These are phyloP conservation scores for Astropecten irregularis DNA, from an alignment of 53 echinoderm and acorn worm species.

Conservation along the genomic window DNA sequence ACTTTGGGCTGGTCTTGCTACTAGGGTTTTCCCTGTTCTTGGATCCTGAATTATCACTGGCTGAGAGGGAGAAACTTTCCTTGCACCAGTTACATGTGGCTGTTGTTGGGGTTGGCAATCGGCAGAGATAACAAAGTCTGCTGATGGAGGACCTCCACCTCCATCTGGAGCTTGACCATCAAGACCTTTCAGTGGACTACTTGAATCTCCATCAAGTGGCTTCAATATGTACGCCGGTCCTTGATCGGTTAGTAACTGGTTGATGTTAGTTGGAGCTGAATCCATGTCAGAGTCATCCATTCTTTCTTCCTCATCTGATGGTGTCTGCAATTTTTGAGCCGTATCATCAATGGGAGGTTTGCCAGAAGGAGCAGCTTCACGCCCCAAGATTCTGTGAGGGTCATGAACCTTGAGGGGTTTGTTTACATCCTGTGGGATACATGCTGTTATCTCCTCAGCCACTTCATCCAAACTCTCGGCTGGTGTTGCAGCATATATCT, in stretches of 20 bases:
- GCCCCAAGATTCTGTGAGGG: conserved; percentile 13
- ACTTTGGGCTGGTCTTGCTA: conserved; percentile 74
- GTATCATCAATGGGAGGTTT: no score
- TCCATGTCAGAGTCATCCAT: neutral
- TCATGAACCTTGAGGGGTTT: conserved; percentile 42
- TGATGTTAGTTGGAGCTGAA: neutral
- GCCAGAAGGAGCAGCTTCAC: no score
- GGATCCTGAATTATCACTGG: conserved; percentile 70
- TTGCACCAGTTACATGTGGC: conserved; percentile 57
- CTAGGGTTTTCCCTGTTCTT: conserved; percentile 62
- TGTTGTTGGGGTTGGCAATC: conserved; percentile 24
- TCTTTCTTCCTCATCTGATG: conserved; percentile 12
- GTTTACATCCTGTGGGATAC: conserved; percentile 23
- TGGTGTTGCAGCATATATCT: conserved; percentile 59
- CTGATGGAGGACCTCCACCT: conserved; percentile 22
- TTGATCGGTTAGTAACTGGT: conserved; percentile 58
- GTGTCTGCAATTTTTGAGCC: no score
- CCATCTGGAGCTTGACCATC: conserved; percentile 37
- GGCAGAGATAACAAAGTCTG: conserved; percentile 61
- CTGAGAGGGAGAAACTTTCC: neutral
- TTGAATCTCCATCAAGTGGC: conserved; percentile 2
- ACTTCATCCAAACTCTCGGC: conserved; percentile 35
- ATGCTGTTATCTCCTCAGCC: conserved; percentile 45
- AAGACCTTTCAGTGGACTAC: neutral
- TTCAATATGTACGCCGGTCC: conserved; percentile 35